phyloP scores from a whole-genome alignment of 92 coral and sea anemone species.

The Umimayanthus kanabou region DNA sequence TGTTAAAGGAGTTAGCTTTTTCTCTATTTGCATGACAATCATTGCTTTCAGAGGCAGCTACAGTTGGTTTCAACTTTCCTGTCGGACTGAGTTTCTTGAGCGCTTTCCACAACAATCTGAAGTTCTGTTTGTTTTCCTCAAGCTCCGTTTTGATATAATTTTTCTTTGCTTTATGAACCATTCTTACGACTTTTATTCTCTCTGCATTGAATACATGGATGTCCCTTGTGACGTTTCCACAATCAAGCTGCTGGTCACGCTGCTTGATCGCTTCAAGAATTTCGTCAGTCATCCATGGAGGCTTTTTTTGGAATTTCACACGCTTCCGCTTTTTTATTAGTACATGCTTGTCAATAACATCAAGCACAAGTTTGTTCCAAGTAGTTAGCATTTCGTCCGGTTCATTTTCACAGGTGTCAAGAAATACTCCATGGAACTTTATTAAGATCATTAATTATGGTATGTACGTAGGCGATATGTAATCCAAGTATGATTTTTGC shows the following conservation, averaged over 20 bases:
- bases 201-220: background rate
- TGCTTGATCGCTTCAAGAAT: slow-evolving; percentile 39
- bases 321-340: slow-evolving; percentile 31
- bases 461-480: background rate
- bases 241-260: slow-evolving; percentile 27
- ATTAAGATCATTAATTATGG: background rate
- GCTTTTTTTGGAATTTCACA: slow-evolving; percentile 21
- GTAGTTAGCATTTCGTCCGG: slow-evolving; percentile 33
- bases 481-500: background rate
- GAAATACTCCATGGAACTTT: slow-evolving; percentile 19
- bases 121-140: too few species aligned
- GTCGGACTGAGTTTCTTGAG: too few species aligned
- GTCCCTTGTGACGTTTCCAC: slow-evolving; percentile 29
- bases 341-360: slow-evolving; percentile 47
- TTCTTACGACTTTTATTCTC: slow-evolving; percentile 10
- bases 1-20: too few species aligned
- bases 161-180: slow-evolving; percentile 5
- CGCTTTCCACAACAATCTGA: too few species aligned
- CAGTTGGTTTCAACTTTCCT: too few species aligned
- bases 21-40: too few species aligned
- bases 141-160: too few species aligned
- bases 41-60: too few species aligned
- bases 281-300: slow-evolving; percentile 37
- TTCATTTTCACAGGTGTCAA: slow-evolving; percentile 21
- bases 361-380: slow-evolving; percentile 36